Conservation (phyloP, 2,113 vertebrate species). For the Tricholaema leucomelas region DNA sequence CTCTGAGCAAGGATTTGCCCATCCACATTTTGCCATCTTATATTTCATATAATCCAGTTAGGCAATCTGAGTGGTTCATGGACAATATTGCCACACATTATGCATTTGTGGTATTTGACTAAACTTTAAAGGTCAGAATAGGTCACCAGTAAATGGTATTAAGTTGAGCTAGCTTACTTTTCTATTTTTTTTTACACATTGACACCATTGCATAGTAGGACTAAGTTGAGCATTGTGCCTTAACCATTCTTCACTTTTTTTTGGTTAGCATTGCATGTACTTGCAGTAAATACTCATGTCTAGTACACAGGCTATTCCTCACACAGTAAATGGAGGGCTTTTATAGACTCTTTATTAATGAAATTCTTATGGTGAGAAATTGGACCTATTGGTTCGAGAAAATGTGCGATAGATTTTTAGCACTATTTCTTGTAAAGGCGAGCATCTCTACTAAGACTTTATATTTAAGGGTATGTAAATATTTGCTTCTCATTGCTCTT, state of each 20-base stretch:
- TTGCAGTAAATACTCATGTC: neutral
- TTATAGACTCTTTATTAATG: neutral
- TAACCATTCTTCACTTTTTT: neutral
- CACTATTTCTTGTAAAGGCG: neutral
- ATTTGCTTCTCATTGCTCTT: neutral
- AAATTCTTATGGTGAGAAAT: neutral
- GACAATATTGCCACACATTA: neutral
- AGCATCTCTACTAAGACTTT: neutral
- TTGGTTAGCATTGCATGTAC: neutral
- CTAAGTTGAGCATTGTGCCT: neutral
- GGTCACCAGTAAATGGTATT: neutral
- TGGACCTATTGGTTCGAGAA: neutral
- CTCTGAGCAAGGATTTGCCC: neutral
- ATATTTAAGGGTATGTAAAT: conserved; percentile 48
- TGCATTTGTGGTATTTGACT: neutral
- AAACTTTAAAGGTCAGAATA: neutral
- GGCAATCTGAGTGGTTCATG: neutral
- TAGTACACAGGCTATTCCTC: neutral
- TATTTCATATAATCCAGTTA: neutral
- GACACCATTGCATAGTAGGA: neutral
- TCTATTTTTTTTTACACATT: neutral
- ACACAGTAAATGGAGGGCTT: neutral
- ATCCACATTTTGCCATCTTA: neutral
- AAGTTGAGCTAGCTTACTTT: neutral
- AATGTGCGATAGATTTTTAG: neutral